Conservation (phyloP, 2,888 invertebrate species). For the Cantharis rustica region DNA sequence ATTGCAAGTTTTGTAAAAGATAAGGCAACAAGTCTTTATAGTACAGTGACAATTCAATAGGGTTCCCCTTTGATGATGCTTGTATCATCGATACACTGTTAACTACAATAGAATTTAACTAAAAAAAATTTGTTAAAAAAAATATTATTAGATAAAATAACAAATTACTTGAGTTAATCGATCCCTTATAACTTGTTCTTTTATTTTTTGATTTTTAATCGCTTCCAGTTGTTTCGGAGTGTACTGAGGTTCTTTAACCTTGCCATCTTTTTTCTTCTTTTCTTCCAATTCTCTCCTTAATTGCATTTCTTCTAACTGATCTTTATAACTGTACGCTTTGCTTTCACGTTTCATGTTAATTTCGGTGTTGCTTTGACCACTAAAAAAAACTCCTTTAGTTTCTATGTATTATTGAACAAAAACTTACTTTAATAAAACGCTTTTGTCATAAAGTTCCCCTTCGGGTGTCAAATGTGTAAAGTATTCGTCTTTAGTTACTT, state of each 20-base stretch:
- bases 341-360: conserved; percentile 93
- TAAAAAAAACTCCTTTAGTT: conserved; percentile 33
- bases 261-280: conserved; percentile 77
- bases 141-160: conserved; percentile 2
- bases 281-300: conserved; percentile 91
- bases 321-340: conserved; percentile 95
- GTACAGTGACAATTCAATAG: conserved; percentile 58
- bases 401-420: background rate
- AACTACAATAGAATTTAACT: conserved; percentile 53
- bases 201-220: conserved; percentile 82
- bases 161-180: conserved; percentile 65
- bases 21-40: conserved; percentile 62
- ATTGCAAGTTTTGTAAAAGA: conserved; percentile 69
- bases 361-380: conserved; percentile 59
- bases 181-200: conserved; percentile 78
- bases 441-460: conserved; percentile 90
- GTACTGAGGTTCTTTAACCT: conserved; percentile 74
- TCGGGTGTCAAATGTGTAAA: conserved; percentile 83
- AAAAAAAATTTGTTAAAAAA: conserved; percentile 33
- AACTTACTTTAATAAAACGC: conserved; percentile 67
- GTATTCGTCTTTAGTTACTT: conserved; percentile 79
- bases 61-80: conserved; percentile 61
- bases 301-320: conserved; percentile 93
- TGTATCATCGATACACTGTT: conserved; percentile 59
- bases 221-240: conserved; percentile 92